These are phyloP conservation scores for Drosophila lutescens DNA, from an alignment of 2,888 invertebrate genomes.

Conservation along the genomic window DNA sequence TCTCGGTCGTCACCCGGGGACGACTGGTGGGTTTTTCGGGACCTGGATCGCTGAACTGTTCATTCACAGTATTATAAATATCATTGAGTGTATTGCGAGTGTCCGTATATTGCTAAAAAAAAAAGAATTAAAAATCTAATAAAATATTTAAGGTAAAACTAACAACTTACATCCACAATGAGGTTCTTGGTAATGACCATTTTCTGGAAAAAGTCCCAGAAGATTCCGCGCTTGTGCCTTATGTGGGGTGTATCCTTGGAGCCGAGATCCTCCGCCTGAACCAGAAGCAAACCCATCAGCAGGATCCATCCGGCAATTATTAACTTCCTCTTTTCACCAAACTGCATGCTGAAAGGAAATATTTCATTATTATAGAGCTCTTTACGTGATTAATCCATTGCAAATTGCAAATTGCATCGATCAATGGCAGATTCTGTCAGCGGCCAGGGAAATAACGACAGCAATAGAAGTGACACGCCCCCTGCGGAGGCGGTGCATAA, in stretches of 20 bases:
- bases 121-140: not conserved
- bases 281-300: slow-evolving; percentile 24
- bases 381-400: slow-evolving; percentile 31
- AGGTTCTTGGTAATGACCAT: slow-evolving; percentile 81
- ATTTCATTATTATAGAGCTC: slow-evolving; percentile 8
- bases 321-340: not conserved
- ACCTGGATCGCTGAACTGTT: slow-evolving; percentile 82
- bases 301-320: slow-evolving; percentile 31
- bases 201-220: slow-evolving; percentile 83
- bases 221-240: slow-evolving; percentile 76
- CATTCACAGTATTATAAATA: slow-evolving; percentile 81
- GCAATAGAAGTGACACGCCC: slow-evolving; percentile 33
- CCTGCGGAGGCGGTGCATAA: slow-evolving; percentile 37
- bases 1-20: slow-evolving; percentile 61
- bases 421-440: slow-evolving; percentile 34
- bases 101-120: slow-evolving; percentile 82
- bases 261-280: not conserved
- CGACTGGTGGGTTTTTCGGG: slow-evolving; percentile 71
- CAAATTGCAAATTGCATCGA: slow-evolving; percentile 36
- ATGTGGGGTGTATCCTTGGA: slow-evolving; percentile 45
- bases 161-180: slow-evolving; percentile 78
- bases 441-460: slow-evolving; percentile 14
- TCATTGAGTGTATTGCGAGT: slow-evolving; percentile 80
- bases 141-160: not conserved
- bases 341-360: slow-evolving; percentile 18